Conservation (phyloP, 2,888 invertebrate genomes). For the Volucella zonaria region DNA sequence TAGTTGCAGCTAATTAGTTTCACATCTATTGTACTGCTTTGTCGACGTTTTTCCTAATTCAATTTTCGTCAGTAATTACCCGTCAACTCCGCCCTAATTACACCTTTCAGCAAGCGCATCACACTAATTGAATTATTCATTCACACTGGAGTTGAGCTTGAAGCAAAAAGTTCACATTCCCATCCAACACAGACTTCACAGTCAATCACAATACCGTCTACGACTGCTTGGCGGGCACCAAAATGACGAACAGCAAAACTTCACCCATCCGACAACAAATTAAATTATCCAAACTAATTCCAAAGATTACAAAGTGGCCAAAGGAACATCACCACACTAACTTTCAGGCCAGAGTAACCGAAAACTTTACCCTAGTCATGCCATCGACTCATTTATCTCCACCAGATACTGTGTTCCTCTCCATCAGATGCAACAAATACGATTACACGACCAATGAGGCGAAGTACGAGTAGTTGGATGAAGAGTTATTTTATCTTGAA, state of each 20-base stretch:
- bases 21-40: too few relatives aligned
- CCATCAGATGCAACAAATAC: too few relatives aligned
- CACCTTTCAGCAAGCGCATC: slow-evolving; percentile 10
- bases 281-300: slow-evolving; percentile 55
- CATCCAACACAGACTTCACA: slow-evolving; percentile 4
- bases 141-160: neutral
- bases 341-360: neutral
- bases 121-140: slow-evolving; percentile 32
- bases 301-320: slow-evolving; percentile 38
- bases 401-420: too few relatives aligned
- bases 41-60: too few relatives aligned
- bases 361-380: too few relatives aligned
- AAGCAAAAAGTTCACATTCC: neutral
- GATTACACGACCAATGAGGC: too few relatives aligned
- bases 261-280: slow-evolving; percentile 44
- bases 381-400: too few relatives aligned
- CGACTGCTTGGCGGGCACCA: neutral
- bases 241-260: slow-evolving; percentile 25
- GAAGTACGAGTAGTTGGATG: too few relatives aligned
- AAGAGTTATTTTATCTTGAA: too few relatives aligned
- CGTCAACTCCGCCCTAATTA: slow-evolving; percentile 3
- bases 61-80: too few relatives aligned
- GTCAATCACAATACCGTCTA: neutral
- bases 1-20: too few relatives aligned
- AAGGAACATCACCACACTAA: slow-evolving; percentile 9